Conservation (phyloP, 1,140 invertebrate genomes). For the Drosophila erecta region DNA sequence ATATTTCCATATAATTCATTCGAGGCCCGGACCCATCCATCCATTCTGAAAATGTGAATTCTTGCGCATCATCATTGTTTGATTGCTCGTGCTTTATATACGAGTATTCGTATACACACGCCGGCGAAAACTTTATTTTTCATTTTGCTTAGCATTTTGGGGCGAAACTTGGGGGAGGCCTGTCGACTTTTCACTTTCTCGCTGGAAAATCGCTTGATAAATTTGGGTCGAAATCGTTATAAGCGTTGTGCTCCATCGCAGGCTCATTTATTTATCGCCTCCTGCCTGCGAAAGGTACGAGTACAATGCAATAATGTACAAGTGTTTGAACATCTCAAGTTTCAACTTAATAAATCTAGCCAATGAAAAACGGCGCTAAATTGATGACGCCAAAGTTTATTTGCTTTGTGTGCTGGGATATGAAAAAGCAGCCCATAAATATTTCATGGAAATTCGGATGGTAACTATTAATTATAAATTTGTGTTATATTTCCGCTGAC, state of each 20-base stretch:
- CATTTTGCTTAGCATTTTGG: constrained; percentile 39
- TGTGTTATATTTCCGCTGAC: neutral
- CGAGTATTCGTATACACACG: constrained; percentile 12
- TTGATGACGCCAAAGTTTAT: constrained; percentile 18
- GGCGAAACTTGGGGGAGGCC: constrained; percentile 6
- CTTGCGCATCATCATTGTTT: constrained; percentile 84
- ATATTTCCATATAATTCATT: constrained; percentile 81
- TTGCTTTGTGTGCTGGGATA: neutral
- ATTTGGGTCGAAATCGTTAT: constrained; percentile 82
- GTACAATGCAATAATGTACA: constrained; percentile 51
- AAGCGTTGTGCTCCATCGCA: constrained; percentile 72
- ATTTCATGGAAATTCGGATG: neutral
- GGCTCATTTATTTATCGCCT: constrained; percentile 69
- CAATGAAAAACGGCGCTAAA: constrained; percentile 17
- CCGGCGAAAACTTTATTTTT: constrained; percentile 55
- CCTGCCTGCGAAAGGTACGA: constrained; percentile 22
- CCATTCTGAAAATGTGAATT: constrained; percentile 79
- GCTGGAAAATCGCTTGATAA: constrained; percentile 73
- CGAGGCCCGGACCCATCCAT: constrained; percentile 59
- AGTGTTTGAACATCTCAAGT: constrained; percentile 45
- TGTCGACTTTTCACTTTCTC: constrained; percentile 62
- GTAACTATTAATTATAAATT: too few relatives aligned
- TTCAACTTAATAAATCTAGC: constrained; percentile 46
- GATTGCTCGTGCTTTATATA: constrained; percentile 78
- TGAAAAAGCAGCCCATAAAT: neutral